phyloP scores from a whole-genome alignment of 2,797 vertebrate genomes.

The Enteromius treurensis region DNA sequence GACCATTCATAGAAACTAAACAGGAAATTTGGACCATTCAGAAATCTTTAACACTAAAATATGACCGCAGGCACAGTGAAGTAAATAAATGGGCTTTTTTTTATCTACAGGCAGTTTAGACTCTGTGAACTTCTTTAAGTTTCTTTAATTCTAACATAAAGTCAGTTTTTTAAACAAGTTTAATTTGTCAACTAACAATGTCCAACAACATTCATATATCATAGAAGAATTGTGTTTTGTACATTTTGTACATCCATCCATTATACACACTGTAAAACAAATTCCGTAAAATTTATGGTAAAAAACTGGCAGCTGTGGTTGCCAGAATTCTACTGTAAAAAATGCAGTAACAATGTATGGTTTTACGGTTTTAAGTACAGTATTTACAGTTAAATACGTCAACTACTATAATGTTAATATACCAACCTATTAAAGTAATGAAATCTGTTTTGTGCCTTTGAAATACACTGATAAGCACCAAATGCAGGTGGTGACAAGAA shows the following conservation, averaged over 20 bases:
- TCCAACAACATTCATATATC: too few species aligned
- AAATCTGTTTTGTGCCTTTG: too few species aligned
- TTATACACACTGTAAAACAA: too few species aligned
- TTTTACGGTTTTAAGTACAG: too few species aligned
- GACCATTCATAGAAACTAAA: conserved; percentile 4
- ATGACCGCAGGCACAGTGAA: background rate
- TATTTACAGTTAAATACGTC: too few species aligned
- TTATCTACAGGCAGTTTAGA: background rate
- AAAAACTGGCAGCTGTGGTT: too few species aligned
- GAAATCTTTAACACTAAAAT: conserved; percentile 7
- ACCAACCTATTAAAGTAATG: too few species aligned
- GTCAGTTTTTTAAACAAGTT: background rate
- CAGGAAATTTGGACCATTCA: background rate
- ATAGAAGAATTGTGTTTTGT: background rate
- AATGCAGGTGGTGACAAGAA: too few species aligned
- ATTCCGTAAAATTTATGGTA: background rate
- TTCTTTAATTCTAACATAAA: background rate
- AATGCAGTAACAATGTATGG: too few species aligned
- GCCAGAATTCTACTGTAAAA: too few species aligned
- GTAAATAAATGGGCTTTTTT: background rate
- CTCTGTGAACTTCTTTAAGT: background rate
- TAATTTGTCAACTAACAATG: background rate
- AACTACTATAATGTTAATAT: too few species aligned
- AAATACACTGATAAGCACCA: too few species aligned
- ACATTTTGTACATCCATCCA: background rate